Evolutionary conservation across 2,797 vertebrate genomes (phyloP), one percentile per base, ranked within the genome.

Genomic region (Jordanella pulchra): DNA sequence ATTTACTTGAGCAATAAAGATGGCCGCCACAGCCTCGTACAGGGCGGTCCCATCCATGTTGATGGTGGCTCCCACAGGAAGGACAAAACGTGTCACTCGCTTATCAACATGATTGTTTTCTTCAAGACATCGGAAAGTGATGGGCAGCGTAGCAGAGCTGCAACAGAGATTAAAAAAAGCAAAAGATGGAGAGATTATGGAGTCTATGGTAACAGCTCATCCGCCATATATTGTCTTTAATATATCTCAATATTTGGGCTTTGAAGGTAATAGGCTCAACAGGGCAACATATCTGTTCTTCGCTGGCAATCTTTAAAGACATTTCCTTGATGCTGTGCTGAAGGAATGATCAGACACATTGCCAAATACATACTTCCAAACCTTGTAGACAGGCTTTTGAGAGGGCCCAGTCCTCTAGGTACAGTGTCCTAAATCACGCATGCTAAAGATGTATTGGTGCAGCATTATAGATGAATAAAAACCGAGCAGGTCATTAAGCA

Each of bases 41-140:
- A 99, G 93, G 10, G 97, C 97, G 0, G 97, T 99, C 76, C 98
- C 97, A 1, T 99, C 98, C 98, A 99, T 99, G 92, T 99, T 99
- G 86, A 99, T 97, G 0, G 97, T 99, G 85, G 98, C 97, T 2
- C 98, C 98, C 77, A 99, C 97, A 0, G 98, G 97, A 63, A 99
- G 93, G 28, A 99, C 93, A 5, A 99, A 99, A 30, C 97, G 95
- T 0, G 97, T 99, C 90, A 99, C 96, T 63, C 96, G 94, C 66
- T 97, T 97, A 81, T 99, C 97, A 78, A 99, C 96, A 0, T 91
- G 94, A 23, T 97, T 97, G 91, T 97, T 98, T 86, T 98, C 96
- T 81, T 99, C 98, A 69, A 99, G 90, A 86, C 98, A 99, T 70
- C 95, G 96, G 89, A 99, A 99, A 44, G 98, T 99, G 88, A 99